Percentiles rank a stretch among this genome's conserved stretches.
Evolutionary conservation across 2,888 invertebrate species (phyloP).

Genomic region (Patella caerulea): DNA sequence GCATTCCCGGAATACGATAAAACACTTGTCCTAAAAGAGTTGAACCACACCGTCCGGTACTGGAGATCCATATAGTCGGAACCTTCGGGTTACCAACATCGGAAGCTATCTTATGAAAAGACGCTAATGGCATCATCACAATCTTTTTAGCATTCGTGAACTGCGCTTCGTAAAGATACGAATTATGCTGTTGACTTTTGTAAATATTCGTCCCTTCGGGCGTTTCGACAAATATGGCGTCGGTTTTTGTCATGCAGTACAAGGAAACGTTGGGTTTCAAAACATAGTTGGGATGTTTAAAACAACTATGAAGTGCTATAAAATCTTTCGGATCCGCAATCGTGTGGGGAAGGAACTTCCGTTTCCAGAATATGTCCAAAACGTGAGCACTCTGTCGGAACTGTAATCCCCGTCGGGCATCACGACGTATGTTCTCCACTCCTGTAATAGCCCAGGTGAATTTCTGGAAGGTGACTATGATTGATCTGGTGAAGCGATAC

Average conservation of each 20-base stretch:
- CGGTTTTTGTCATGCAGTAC: constrained; percentile 59
- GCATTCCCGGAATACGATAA: constrained; percentile 56
- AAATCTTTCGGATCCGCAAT: constrained; percentile 59
- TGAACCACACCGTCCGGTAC: constrained; percentile 61
- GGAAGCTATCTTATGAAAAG: constrained; percentile 62
- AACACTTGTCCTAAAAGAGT: constrained; percentile 59
- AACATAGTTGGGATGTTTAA: constrained; percentile 61
- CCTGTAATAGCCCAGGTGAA: constrained; percentile 64
- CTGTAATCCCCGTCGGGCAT: constrained; percentile 56
- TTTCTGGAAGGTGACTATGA: constrained; percentile 59
- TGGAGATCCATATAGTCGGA: constrained; percentile 58
- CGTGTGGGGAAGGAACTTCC: constrained; percentile 53
- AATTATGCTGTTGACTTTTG: constrained; percentile 34
- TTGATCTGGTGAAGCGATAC: constrained; percentile 52
- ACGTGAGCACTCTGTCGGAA: constrained; percentile 65
- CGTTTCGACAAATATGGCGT: constrained; percentile 62
- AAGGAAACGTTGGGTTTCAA: constrained; percentile 58
- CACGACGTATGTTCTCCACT: constrained; percentile 57
- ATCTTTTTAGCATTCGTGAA: constrained; percentile 55
- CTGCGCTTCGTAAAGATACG: constrained; percentile 55
- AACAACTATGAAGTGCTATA: constrained; percentile 58
- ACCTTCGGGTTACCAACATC: constrained; percentile 60
- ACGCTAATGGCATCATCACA: constrained; percentile 63
- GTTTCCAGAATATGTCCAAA: constrained; percentile 58
- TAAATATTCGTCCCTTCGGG: constrained; percentile 50